A percentile compares a stretch with the other conserved stretches of the same genome.
phyloP scores from a whole-genome alignment of 2,113 vertebrate species.

The Columba livia region DNA sequence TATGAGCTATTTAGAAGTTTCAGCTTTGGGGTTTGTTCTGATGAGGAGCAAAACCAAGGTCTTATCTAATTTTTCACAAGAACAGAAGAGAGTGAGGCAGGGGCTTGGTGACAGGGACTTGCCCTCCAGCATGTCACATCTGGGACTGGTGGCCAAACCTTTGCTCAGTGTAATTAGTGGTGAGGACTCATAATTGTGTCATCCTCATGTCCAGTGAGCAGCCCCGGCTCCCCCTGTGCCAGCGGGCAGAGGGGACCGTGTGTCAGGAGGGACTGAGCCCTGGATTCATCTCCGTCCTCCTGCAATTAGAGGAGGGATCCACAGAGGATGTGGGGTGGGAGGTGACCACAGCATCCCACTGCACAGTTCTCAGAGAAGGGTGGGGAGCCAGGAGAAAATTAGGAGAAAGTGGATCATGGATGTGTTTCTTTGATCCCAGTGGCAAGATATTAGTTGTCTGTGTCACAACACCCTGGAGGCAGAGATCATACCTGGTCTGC shows the following conservation, averaged over 20 bases:
- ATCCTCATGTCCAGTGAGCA: background rate
- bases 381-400: background rate
- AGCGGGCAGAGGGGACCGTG: background rate
- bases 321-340: background rate
- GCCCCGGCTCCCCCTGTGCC: accelerated
- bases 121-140: accelerated
- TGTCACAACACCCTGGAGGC: background rate
- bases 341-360: accelerated
- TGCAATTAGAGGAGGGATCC: background rate
- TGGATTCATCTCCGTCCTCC: background rate
- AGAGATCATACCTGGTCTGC: background rate
- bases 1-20: background rate
- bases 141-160: background rate
- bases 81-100: background rate
- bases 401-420: background rate
- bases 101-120: background rate
- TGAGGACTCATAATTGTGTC: background rate
- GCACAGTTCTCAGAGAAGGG: background rate
- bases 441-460: background rate
- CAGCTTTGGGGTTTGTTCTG: background rate
- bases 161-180: background rate
- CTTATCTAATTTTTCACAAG: background rate
- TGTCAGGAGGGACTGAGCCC: accelerated
- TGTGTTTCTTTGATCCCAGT: background rate
- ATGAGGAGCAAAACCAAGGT: background rate